Evolutionary conservation across 1,140 invertebrate genomes (phyloP), one percentile per base, ranked within the genome.

Genomic region (Trichonephila clavata): DNA sequence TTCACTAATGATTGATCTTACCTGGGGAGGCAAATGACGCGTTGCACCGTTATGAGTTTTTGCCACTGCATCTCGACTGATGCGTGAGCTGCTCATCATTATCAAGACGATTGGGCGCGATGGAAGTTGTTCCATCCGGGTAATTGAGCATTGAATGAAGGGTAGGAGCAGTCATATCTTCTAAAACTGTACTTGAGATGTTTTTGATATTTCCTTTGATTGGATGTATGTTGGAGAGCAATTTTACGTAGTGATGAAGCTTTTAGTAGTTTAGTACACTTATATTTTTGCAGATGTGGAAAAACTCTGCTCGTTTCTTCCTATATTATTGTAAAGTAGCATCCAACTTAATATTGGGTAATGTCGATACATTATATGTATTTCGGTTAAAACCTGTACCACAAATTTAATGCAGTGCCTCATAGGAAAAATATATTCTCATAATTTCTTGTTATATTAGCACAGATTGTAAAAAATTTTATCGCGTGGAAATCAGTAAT

Each of bases 101-200:
- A 77, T 32, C 24, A 39, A 27, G 10, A 71, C 16, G 27, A n/a
- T 21, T 61, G 65, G 65, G 18, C 18, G 68, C 16, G 32, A 32
- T 77, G 14, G 65, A 68, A 68, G 65, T 10, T n/a, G 65, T 24
- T 77, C 24, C 65, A 24, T 68, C 24, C 65, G n/a, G 65, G 65
- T 68, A 68, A 68, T 68, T 68, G 65, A 68, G 65, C 65, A 24
- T 27, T 14, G 65, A 68, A 24, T 68, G n/a, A n/a, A 68, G n/a
- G 65, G 14, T 61, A 61, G 60, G 6, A 21, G 60, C 16, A 61
- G 24, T 68, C 24, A 24, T 68, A 24, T 68, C 21, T 68, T 1
- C n/a, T 68, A 21, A 13, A n/a, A 24, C 65, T 14, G n/a, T 24
- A 24, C 10, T n/a, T 68, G 65, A 24, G 24, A 24, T 68, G 18